phyloP scores from a whole-genome alignment of 2,888 invertebrate genomes.

The Hartigia nigra region DNA sequence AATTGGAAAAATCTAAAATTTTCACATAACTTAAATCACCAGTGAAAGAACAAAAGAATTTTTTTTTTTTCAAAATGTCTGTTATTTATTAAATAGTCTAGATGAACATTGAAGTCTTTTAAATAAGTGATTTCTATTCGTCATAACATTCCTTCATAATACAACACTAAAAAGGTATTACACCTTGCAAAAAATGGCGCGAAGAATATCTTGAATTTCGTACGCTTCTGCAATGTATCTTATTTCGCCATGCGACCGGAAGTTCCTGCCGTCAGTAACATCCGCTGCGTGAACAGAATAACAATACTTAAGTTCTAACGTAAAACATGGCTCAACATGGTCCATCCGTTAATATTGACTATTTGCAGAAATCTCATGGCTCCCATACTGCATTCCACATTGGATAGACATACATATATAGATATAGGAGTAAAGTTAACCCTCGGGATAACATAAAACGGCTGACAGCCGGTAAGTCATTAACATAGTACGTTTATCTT shows the following conservation, averaged over 20 bases:
- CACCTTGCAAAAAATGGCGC: background rate
- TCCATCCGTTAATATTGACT: background rate
- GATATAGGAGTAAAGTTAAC: background rate
- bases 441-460: background rate
- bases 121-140: background rate
- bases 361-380: background rate
- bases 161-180: background rate
- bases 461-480: background rate
- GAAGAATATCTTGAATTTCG: conserved; percentile 4
- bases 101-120: background rate
- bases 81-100: background rate
- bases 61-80: background rate
- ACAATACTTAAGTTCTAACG: background rate
- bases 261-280: background rate
- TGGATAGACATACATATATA: background rate
- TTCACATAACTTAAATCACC: too few species aligned
- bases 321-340: background rate
- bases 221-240: conserved; percentile 23
- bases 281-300: background rate
- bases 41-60: too few species aligned
- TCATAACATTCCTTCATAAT: background rate
- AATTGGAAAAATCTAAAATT: background rate
- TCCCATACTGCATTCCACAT: background rate
- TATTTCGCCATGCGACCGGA: conserved; percentile 10
- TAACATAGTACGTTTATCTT: background rate